Percentiles rank a stretch among this genome's conserved stretches.
phyloP scores from a whole-genome alignment of 2,113 vertebrate genomes.

The Aldabrachelys gigantea region DNA sequence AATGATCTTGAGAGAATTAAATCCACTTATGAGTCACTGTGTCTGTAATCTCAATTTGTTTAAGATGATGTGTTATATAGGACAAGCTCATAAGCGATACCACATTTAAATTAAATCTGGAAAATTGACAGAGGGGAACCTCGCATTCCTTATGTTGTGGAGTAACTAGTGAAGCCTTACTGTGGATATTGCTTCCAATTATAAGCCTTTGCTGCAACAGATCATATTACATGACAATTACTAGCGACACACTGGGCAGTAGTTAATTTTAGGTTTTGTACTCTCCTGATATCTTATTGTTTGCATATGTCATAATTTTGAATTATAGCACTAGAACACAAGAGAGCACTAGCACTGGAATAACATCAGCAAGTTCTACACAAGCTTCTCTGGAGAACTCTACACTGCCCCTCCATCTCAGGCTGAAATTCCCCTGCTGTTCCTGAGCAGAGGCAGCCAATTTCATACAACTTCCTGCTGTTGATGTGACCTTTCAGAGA shows the following conservation, averaged over 20 bases:
- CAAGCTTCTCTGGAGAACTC: slow-evolving; percentile 15
- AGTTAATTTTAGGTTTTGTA: not conserved
- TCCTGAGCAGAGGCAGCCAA: slow-evolving; percentile 36
- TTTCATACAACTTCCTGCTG: slow-evolving; percentile 53
- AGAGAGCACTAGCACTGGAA: not conserved
- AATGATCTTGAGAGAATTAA: not conserved
- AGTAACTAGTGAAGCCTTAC: not conserved
- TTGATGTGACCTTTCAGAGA: slow-evolving; percentile 58
- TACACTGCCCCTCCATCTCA: not conserved
- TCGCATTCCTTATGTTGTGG: not conserved
- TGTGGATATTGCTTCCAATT: not conserved
- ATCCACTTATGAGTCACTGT: not conserved
- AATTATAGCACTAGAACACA: not conserved
- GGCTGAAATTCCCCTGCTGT: slow-evolving; percentile 48
- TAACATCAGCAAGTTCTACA: not conserved
- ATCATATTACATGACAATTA: not conserved
- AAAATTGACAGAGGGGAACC: not conserved
- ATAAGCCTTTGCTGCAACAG: not conserved
- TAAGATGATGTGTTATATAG: not conserved
- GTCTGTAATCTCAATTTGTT: not conserved
- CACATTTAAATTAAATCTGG: not conserved
- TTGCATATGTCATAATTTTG: not conserved
- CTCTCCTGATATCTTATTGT: not conserved
- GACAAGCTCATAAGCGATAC: not conserved
- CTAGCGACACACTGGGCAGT: not conserved